phyloP scores from a whole-genome alignment of 2,888 invertebrate genomes.

The Tanypteryx hageni region DNA sequence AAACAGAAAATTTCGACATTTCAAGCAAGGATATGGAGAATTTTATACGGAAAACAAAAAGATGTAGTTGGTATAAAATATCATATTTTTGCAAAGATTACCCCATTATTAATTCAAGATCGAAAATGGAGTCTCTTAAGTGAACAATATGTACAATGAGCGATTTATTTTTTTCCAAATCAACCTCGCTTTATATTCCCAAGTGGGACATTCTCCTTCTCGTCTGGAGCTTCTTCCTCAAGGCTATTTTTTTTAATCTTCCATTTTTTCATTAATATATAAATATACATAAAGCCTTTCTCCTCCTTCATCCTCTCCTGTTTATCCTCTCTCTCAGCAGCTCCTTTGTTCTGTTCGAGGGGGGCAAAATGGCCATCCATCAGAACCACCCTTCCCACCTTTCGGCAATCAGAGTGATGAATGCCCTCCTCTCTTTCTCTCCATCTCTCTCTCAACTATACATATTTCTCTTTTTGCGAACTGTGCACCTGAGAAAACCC shows the following conservation, averaged over 20 bases:
- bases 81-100: no score
- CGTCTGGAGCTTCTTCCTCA: not conserved
- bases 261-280: not conserved
- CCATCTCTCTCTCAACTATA: not conserved
- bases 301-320: not conserved
- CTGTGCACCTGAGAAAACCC: not conserved
- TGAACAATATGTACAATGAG: no score
- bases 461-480: not conserved
- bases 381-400: not conserved
- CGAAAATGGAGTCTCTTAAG: no score
- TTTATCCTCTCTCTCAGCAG: not conserved
- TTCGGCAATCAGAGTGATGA: constrained; percentile 34
- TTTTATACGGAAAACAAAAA: no score
- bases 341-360: constrained; percentile 34
- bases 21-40: no score
- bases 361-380: not conserved
- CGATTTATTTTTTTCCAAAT: no score
- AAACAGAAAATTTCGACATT: no score
- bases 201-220: no score
- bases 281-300: constrained; percentile 2
- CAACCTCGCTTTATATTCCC: no score
- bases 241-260: not conserved
- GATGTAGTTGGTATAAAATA: no score
- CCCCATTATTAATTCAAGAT: no score
- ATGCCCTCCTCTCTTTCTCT: not conserved